Percentiles rank a stretch among this genome's conserved stretches.
Evolutionary conservation across 2,888 invertebrate genomes (phyloP).

Genomic region (Osmoderma eremita): DNA sequence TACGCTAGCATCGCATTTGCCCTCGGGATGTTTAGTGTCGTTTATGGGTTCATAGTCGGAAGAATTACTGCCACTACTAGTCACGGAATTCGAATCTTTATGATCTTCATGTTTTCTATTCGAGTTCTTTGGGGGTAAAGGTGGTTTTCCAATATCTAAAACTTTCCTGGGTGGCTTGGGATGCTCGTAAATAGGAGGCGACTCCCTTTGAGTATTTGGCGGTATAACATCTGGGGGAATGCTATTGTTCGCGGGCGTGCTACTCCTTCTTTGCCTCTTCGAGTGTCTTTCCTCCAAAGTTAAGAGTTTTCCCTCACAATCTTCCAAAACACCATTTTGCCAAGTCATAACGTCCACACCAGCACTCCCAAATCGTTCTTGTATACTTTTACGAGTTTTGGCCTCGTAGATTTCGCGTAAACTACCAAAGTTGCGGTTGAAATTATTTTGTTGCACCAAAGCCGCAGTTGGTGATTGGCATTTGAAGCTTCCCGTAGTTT

Average conservation of each 20-base stretch:
- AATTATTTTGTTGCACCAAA: slow-evolving; percentile 50
- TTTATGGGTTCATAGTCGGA: slow-evolving; percentile 65
- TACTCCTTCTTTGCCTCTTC: slow-evolving; percentile 74
- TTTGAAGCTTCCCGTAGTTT: slow-evolving; percentile 77
- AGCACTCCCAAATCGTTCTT: neutral
- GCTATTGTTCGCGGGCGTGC: slow-evolving; percentile 64
- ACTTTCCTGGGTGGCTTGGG: slow-evolving; percentile 70
- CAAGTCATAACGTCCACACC: slow-evolving; percentile 16
- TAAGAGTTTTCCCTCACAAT: slow-evolving; percentile 68
- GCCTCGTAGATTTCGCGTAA: slow-evolving; percentile 80
- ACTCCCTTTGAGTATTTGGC: slow-evolving; percentile 67
- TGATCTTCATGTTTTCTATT: slow-evolving; percentile 52
- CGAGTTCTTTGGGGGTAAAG: slow-evolving; percentile 73
- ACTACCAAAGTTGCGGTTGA: slow-evolving; percentile 71
- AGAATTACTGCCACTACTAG: slow-evolving; percentile 64
- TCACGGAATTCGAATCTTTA: slow-evolving; percentile 56
- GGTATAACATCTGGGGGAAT: slow-evolving; percentile 77
- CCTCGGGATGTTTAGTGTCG: slow-evolving; percentile 35
- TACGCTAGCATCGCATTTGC: slow-evolving; percentile 44
- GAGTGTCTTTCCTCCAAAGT: slow-evolving; percentile 80
- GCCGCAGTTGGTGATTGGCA: slow-evolving; percentile 61
- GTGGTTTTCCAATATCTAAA: slow-evolving; percentile 58
- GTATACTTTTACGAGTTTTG: slow-evolving; percentile 65
- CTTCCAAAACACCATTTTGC: slow-evolving; percentile 34
- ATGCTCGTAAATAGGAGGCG: slow-evolving; percentile 68